Base-by-base conservation (phyloP, 2,888 invertebrate species). In the Nyleta sp. region DNA sequence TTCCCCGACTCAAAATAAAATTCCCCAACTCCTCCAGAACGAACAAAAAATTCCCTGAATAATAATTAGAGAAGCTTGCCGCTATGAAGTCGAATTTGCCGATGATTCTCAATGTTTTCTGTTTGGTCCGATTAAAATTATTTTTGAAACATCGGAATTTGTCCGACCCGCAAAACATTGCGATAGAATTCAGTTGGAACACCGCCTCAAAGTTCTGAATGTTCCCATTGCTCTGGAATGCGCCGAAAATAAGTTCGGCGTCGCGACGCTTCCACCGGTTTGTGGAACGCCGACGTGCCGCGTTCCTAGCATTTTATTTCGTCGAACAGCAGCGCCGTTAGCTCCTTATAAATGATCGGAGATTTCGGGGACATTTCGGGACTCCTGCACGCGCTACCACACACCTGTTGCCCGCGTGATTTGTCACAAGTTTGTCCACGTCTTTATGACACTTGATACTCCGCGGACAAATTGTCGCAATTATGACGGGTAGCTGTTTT, bases 171-270 rank as follows among this genome's bases (percentile, higher is more conserved):
- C 44, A 11, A 44, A 44, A 20, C 42, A 42, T 42, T 11, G 67
- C 46, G 11, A 33, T 1, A 42, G 59, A 57, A 68, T 46, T 28
- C 17, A 13, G 50, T n/a, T 20, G 46, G 44, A n/a, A 28, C 38
- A 48, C 24, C 18, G 38, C 55, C 31, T 52, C 59, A 15, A 40
- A 64, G 52, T 31, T 68, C 52, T 60, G 52, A 60, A 52, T 68
- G 79, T 80, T 71, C 53, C 65, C 53, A 71, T 48, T 60, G 71
- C 64, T 52, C 55, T 68, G 80, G 80, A 80, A 80, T 80, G 80
- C 28, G 68, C 80, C 80, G 55, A 80, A 80, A 80, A 80, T 80
- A 80, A 80, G 60, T 77, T 68, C 57, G 74, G 64, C 77, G 80
- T 78, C 80, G 80, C 77, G 80, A 80, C 77, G 80, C 70, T 77